These are phyloP conservation scores for Siniperca scherzeri DNA, from an alignment of 2,797 vertebrate genomes.

Conservation along the genomic window DNA sequence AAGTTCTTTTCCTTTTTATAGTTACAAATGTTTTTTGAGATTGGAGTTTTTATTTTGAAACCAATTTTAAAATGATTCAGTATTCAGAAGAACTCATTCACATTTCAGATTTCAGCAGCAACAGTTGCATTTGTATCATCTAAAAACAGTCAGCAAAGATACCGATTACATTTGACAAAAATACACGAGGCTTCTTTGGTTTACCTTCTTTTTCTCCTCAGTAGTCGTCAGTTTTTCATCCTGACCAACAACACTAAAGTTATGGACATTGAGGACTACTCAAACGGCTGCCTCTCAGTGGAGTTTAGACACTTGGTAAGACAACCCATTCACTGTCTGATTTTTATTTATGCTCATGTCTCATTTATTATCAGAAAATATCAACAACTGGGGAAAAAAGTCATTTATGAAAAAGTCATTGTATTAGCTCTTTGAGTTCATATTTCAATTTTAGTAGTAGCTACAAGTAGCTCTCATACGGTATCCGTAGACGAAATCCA, in stretches of 20 bases:
- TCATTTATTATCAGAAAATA: not conserved
- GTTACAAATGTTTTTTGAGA: not conserved
- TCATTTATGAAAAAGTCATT: not conserved
- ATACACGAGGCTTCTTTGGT: not conserved
- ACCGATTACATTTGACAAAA: not conserved
- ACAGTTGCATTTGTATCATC: not conserved
- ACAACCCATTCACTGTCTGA: not conserved
- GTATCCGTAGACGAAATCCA: not conserved
- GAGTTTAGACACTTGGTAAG: slow-evolving; percentile 96
- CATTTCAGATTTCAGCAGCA: not conserved
- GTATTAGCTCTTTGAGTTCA: not conserved
- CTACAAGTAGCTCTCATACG: not conserved
- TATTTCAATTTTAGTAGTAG: not conserved
- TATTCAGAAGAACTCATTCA: not conserved
- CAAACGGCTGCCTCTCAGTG: slow-evolving; percentile 94
- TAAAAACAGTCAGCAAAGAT: not conserved
- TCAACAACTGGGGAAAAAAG: not conserved
- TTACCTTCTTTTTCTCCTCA: slow-evolving; percentile 67
- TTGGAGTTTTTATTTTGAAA: not conserved
- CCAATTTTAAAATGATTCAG: not conserved
- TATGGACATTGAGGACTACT: slow-evolving; percentile 97
- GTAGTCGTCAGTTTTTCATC: slow-evolving; percentile 96
- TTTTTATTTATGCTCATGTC: not conserved
- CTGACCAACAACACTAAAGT: slow-evolving; percentile 96
- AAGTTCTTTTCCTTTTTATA: not conserved